These are phyloP conservation scores for Acleris laterana DNA, from an alignment of 2,888 invertebrate species.

Conservation along the genomic window DNA sequence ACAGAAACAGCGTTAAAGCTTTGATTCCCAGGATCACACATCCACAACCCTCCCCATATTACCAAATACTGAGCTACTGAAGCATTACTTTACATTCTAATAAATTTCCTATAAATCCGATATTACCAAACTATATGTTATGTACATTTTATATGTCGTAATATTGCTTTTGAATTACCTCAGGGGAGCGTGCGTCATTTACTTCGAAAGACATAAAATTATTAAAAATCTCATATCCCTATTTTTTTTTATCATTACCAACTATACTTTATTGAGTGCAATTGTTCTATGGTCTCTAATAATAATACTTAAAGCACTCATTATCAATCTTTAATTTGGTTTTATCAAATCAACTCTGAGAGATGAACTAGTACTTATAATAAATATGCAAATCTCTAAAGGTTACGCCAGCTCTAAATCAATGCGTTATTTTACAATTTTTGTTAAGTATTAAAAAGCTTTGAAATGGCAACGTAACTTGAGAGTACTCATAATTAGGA, in stretches of 20 bases:
- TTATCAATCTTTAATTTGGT: conserved; percentile 73
- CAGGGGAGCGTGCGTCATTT: conserved; percentile 80
- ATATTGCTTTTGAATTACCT: conserved; percentile 83
- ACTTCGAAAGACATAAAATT: conserved; percentile 74
- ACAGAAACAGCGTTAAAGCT: conserved; percentile 79
- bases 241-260: conserved; percentile 67
- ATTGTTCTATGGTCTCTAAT: conserved; percentile 70
- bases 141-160: conserved; percentile 83
- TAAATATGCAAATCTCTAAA: conserved; percentile 77
- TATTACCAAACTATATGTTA: conserved; percentile 83
- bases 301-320: conserved; percentile 79
- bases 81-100: conserved; percentile 73
- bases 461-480: conserved; percentile 60
- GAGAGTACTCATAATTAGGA: conserved; percentile 44
- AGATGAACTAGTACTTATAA: conserved; percentile 49
- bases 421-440: conserved; percentile 67
- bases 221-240: conserved; percentile 80
- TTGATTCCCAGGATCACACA: conserved; percentile 82
- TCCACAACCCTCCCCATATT: conserved; percentile 68
- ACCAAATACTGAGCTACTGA: conserved; percentile 71
- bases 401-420: conserved; percentile 73
- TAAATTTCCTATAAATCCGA: conserved; percentile 82
- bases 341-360: conserved; percentile 72
- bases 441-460: conserved; percentile 52
- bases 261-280: conserved; percentile 72